phyloP scores from a whole-genome alignment of 53 echinoderm and acorn worm species.

The Luidia sarsii region DNA sequence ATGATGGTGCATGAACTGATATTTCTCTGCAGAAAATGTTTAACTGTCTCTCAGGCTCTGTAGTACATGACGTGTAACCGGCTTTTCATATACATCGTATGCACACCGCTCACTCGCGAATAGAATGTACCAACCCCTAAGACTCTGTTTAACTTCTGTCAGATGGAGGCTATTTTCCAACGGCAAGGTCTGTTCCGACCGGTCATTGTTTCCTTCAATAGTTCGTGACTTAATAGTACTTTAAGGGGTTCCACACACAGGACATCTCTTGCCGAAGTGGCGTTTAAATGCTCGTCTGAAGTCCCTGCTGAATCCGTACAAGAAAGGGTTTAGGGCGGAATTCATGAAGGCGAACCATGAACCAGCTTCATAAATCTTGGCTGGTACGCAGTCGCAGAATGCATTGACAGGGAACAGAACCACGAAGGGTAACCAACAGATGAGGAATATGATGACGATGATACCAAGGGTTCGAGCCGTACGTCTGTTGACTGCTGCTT shows the following conservation, averaged over 20 bases:
- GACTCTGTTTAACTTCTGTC: too few relatives aligned
- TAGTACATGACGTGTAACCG: too few relatives aligned
- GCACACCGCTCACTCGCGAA: too few relatives aligned
- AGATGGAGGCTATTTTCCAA: too few relatives aligned
- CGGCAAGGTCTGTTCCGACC: too few relatives aligned
- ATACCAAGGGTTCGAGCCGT: slow-evolving; percentile 75
- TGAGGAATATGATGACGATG: slow-evolving; percentile 63
- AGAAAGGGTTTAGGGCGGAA: slow-evolving; percentile 75
- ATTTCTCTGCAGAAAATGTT: too few relatives aligned
- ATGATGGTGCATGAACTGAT: too few relatives aligned
- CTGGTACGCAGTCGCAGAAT: slow-evolving; percentile 69
- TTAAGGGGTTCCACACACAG: background rate
- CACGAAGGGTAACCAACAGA: slow-evolving; percentile 69
- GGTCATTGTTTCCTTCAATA: too few relatives aligned
- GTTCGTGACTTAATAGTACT: too few relatives aligned
- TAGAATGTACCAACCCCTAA: too few relatives aligned
- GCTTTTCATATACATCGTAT: too few relatives aligned
- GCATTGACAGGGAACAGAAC: slow-evolving; percentile 72
- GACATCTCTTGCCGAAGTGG: slow-evolving; percentile 31
- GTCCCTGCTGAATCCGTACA: slow-evolving; percentile 75
- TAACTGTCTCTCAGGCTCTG: too few relatives aligned
- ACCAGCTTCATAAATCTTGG: slow-evolving; percentile 59
- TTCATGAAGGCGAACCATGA: slow-evolving; percentile 77
- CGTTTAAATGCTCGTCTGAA: slow-evolving; percentile 68
- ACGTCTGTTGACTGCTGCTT: slow-evolving; percentile 53